phyloP scores from a whole-genome alignment of 2,113 vertebrate genomes.

The Herpailurus yagouaroundi region DNA sequence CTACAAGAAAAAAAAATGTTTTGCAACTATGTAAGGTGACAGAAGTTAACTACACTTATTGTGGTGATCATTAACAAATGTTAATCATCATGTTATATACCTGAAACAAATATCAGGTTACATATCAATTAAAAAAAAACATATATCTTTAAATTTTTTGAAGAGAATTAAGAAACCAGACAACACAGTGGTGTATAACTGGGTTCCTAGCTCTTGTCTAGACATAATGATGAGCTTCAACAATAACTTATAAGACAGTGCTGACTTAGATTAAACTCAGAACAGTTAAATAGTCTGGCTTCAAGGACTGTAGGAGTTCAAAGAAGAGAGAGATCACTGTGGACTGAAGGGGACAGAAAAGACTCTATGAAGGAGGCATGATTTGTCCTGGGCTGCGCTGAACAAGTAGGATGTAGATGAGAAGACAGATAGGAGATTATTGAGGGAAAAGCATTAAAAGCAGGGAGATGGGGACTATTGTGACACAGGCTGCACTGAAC shows the following conservation, averaged over 20 bases:
- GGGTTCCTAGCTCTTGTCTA: not conserved
- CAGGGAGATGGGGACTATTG: not conserved
- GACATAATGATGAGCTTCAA: not conserved
- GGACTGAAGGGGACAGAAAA: not conserved
- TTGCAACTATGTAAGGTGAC: not conserved
- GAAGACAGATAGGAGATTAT: not conserved
- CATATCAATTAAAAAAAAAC: not conserved
- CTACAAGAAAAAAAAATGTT: not conserved
- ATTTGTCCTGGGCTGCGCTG: not conserved
- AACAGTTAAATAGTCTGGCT: not conserved
- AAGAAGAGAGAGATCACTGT: not conserved
- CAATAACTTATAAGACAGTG: not conserved
- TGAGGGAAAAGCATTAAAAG: not conserved
- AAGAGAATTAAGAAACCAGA: not conserved
- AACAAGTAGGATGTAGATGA: not conserved
- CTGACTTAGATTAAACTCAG: not conserved
- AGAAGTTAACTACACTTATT: not conserved
- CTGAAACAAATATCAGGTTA: not conserved
- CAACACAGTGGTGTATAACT: not conserved
- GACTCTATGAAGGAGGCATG: not conserved
- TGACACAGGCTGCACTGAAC: not conserved
- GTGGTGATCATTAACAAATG: not conserved
- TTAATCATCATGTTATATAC: not conserved
- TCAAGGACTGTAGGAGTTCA: not conserved
- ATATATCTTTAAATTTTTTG: not conserved